phyloP scores from a whole-genome alignment of 2,113 vertebrate genomes.

The Xiphophorus couchianus region DNA sequence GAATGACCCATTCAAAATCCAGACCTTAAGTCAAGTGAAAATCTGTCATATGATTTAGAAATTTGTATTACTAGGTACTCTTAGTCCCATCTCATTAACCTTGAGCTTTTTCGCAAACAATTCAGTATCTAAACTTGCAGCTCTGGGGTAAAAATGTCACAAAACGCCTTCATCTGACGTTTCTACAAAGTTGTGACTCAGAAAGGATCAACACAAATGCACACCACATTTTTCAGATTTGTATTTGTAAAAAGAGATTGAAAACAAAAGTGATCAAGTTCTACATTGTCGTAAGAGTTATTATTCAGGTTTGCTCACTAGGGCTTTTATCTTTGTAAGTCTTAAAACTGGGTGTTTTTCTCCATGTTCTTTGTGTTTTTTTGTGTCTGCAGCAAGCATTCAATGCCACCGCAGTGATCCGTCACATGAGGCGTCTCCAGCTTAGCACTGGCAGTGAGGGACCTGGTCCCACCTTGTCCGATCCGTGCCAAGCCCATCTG shows the following conservation, averaged over 20 bases:
- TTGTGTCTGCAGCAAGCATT: constrained; percentile 90
- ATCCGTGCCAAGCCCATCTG: constrained; percentile 75
- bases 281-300: too few relatives aligned
- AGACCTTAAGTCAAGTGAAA: not conserved
- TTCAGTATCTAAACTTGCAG: not conserved
- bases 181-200: not conserved
- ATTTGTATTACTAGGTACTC: too few relatives aligned
- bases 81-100: too few relatives aligned
- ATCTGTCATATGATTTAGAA: not conserved
- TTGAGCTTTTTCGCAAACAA: not conserved
- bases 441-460: constrained; percentile 91
- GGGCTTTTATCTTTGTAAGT: too few relatives aligned
- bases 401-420: constrained; percentile 94
- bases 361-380: constrained; percentile 1
- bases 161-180: too few relatives aligned
- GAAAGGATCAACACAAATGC: not conserved
- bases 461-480: constrained; percentile 74
- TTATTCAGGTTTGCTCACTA: too few relatives aligned
- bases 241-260: too few relatives aligned
- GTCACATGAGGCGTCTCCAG: constrained; percentile 96
- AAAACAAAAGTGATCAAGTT: too few relatives aligned
- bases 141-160: too few relatives aligned
- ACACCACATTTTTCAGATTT: not conserved
- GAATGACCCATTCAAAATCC: not conserved
- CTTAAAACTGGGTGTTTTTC: not conserved